Evolutionary conservation across 92 coral and sea anemone species (phyloP).

Genomic region (Epizoanthus rinbou): DNA sequence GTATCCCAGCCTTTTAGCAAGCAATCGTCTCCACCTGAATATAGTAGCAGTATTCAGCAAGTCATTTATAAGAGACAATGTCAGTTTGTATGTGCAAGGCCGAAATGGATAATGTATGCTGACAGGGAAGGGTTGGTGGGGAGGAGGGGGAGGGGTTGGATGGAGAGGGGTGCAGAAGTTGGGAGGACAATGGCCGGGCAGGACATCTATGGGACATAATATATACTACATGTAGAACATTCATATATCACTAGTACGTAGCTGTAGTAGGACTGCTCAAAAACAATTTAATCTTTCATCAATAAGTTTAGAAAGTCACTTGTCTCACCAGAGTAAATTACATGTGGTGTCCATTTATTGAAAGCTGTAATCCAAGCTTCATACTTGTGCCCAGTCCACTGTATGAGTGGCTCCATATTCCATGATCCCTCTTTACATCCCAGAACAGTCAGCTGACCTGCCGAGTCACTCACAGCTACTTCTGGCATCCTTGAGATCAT

Average conservation of each 20-base stretch:
- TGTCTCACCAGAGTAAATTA: conserved; percentile 82
- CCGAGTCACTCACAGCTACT: conserved; percentile 85
- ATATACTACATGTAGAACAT: too few relatives aligned
- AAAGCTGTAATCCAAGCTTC: conserved; percentile 98
- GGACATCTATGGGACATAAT: too few relatives aligned
- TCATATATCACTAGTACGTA: too few relatives aligned
- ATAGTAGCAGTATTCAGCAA: not conserved
- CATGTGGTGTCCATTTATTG: conserved; percentile 74
- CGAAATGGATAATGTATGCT: too few relatives aligned
- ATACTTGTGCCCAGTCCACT: conserved; percentile 92
- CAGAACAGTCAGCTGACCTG: conserved; percentile 73
- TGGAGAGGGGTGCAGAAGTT: too few relatives aligned
- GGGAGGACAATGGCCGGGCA: too few relatives aligned
- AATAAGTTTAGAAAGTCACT: not conserved
- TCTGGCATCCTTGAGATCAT: conserved; percentile 44
- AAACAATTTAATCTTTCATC: not conserved
- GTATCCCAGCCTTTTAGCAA: conserved; percentile 92
- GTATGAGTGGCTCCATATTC: conserved; percentile 52
- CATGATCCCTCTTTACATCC: conserved; percentile 67
- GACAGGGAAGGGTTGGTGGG: too few relatives aligned
- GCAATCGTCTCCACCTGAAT: conserved; percentile 95
- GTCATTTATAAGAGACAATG: too few relatives aligned
- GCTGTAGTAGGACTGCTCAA: too few relatives aligned
- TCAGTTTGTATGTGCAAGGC: too few relatives aligned
- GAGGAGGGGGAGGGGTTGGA: too few relatives aligned